These are phyloP conservation scores for Anguilla japonica DNA, from an alignment of 2,113 vertebrate species.

Conservation along the genomic window DNA sequence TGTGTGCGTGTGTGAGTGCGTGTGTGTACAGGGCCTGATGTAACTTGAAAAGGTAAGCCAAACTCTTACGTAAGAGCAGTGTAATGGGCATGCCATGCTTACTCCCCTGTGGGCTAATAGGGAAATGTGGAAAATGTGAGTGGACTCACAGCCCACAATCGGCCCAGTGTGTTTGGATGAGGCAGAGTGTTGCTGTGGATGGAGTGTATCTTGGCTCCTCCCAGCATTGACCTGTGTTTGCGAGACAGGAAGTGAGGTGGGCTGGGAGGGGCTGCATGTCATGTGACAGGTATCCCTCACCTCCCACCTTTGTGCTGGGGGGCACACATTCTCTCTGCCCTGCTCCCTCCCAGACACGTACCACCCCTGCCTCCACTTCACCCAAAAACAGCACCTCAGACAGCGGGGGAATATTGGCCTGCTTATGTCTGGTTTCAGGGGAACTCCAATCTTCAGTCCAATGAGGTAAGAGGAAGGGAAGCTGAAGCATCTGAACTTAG, in stretches of 20 bases:
- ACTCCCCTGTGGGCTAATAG: slow-evolving; percentile 12
- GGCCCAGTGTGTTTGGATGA: slow-evolving; percentile 8
- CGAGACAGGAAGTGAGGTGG: slow-evolving; percentile 12
- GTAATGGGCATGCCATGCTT: slow-evolving; percentile 32
- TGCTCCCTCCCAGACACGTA: slow-evolving; percentile 30
- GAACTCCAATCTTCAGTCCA: slow-evolving; percentile 26
- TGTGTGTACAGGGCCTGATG: neutral
- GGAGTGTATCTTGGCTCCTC: neutral
- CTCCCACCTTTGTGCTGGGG: slow-evolving; percentile 50
- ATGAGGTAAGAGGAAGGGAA: slow-evolving; percentile 15
- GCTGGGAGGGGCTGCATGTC: slow-evolving; percentile 54
- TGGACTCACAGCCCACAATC: slow-evolving; percentile 1
- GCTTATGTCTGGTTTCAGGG: slow-evolving; percentile 1
- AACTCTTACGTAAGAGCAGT: slow-evolving; percentile 36
- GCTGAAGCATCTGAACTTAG: slow-evolving; percentile 13
- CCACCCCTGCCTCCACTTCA: slow-evolving; percentile 43
- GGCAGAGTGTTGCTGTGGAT: neutral
- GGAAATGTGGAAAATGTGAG: slow-evolving; percentile 5
- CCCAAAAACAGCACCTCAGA: slow-evolving; percentile 27
- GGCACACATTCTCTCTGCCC: slow-evolving; percentile 54
- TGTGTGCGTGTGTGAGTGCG: neutral
- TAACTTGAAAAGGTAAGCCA: slow-evolving; percentile 2
- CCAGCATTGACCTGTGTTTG: slow-evolving; percentile 16
- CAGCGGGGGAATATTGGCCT: slow-evolving; percentile 30
- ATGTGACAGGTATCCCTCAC: slow-evolving; percentile 71